Percentiles rank a stretch among this genome's conserved stretches.
Evolutionary conservation across 2,113 vertebrate species (phyloP).

Genomic region (Seriola aureovittata): DNA sequence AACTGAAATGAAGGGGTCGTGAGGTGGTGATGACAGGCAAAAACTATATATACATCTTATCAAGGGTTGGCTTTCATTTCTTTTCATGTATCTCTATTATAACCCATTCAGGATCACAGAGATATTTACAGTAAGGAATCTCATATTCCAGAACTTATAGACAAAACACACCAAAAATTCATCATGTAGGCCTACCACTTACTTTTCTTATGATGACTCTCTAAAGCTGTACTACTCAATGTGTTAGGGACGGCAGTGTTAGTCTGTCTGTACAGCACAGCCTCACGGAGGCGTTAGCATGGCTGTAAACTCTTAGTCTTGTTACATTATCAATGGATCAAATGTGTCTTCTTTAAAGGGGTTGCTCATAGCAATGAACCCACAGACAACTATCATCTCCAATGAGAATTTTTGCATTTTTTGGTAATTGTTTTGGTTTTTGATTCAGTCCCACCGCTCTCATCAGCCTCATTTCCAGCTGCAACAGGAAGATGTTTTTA

Average conservation of each 20-base stretch:
- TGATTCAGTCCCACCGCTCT: too few species aligned
- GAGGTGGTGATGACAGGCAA: conserved; percentile 5
- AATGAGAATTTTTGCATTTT: neutral
- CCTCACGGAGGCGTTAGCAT: neutral
- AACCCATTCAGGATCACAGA: neutral
- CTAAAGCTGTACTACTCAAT: too few species aligned
- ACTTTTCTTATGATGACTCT: neutral
- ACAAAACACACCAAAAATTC: neutral
- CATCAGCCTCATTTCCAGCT: neutral
- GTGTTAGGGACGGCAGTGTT: too few species aligned
- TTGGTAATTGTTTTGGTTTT: neutral
- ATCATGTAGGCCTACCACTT: neutral
- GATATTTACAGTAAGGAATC: too few species aligned
- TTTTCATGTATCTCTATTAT: neutral
- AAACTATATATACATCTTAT: conserved; percentile 4
- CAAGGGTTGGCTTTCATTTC: neutral
- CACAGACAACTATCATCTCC: neutral
- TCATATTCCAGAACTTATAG: neutral
- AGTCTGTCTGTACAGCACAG: neutral
- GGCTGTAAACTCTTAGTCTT: too few species aligned
- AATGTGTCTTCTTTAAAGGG: neutral
- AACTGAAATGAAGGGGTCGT: conserved; percentile 7
- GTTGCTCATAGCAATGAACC: neutral
- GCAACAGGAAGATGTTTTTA: neutral
- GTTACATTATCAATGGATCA: too few species aligned